These are phyloP conservation scores for Drosophila percnosoma DNA, from an alignment of 2,888 invertebrate genomes.

Conservation along the genomic window DNA sequence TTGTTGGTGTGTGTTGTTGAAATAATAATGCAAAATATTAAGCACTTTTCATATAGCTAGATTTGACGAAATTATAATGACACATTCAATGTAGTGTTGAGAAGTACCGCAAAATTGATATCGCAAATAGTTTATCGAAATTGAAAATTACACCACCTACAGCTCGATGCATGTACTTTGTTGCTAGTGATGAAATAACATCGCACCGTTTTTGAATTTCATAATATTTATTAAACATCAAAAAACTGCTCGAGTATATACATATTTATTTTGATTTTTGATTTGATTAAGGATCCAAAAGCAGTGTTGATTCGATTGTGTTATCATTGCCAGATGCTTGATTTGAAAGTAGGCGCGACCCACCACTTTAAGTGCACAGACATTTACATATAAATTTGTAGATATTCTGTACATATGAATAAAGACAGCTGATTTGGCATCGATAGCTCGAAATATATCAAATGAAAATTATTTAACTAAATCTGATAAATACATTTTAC, in stretches of 20 bases:
- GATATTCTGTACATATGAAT: neutral
- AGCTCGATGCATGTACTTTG: neutral
- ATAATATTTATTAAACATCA: neutral
- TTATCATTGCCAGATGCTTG: neutral
- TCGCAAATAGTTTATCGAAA: constrained; percentile 33
- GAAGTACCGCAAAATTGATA: neutral
- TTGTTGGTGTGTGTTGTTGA: constrained; percentile 47
- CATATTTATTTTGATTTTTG: neutral
- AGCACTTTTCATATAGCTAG: constrained; percentile 64
- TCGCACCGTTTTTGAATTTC: neutral
- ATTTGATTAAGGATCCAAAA: neutral
- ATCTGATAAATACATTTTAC: neutral
- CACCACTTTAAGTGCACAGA: neutral
- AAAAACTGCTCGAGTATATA: neutral
- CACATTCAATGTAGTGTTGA: constrained; percentile 38
- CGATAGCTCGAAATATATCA: neutral
- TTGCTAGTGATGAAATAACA: neutral
- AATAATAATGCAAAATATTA: constrained; percentile 79
- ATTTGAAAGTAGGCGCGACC: neutral
- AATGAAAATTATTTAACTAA: neutral
- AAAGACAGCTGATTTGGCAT: neutral
- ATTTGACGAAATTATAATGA: constrained; percentile 72
- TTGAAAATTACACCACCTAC: neutral
- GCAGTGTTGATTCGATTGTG: neutral
- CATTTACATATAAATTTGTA: neutral